Evolutionary conservation across 2,888 invertebrate species (phyloP), one percentile per base, ranked within the genome.

Genomic region (Eustalomyia histrio): DNA sequence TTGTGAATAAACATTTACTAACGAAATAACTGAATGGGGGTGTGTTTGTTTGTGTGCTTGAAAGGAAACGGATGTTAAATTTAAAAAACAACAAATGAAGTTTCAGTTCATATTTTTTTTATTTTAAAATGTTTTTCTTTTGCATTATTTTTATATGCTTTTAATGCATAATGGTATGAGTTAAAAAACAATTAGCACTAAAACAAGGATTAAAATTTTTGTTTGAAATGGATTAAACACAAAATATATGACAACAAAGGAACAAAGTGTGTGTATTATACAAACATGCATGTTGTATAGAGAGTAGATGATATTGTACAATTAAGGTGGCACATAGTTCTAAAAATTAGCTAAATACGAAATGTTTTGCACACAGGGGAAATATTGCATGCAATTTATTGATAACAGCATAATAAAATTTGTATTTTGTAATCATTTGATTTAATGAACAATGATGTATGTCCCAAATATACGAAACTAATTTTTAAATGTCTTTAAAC

Each of bases 161-260:
- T 63, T 55, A 79, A 35, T 64, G 29, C 39, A 55, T 53, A 58
- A 69, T 80, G 72, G 63, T 79, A 47, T 65, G 69, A 60, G 76
- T 65, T 76, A 14, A 60, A 50, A 57, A 35, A 80, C 69, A 79
- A 82, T 65, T 79, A 67, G 65, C 82, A 71, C 61, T 71, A 68
- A 79, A 65, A 74, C 53, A 74, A 75, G 68, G 76, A 76, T 57
- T 52, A 82, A 84, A 83, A 84, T 83, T 76, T 85, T 71, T 71
- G 74, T 69, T 72, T 53, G 83, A 86, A 84, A 85, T 84, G 85
- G 84, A 83, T 83, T 82, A 79, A 76, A 73, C 52, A 78, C 69
- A 74, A n/a, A 14, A n/a, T 61, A 64, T 84, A 84, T 72, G 84
- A 78, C 53, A 75, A 76, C 83, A 85, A 86, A 82, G 50, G 58